A percentile compares a stretch with the other conserved stretches of the same genome.
Conservation (phyloP, 2,888 invertebrate genomes). For the Tridacna crocea region DNA sequence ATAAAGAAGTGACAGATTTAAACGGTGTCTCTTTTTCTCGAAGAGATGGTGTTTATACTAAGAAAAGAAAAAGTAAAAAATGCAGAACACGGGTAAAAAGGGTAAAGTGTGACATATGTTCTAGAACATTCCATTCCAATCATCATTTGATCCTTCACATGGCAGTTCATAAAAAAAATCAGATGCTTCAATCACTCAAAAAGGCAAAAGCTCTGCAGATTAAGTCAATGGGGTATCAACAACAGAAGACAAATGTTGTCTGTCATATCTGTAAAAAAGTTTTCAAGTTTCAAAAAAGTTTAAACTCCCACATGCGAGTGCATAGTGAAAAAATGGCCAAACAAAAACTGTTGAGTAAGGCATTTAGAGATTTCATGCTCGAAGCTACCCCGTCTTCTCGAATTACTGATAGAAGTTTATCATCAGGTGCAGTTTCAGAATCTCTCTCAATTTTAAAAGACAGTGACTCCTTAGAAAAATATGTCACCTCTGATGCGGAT, state of each 20-base stretch:
- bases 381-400: conserved; percentile 37
- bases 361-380: conserved; percentile 55
- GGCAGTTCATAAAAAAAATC: conserved; percentile 58
- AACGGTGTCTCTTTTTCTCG: neutral
- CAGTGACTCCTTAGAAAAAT: neutral
- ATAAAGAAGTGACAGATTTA: neutral
- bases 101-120: conserved; percentile 60
- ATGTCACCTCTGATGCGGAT: neutral
- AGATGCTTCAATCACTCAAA: conserved; percentile 49
- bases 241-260: conserved; percentile 41
- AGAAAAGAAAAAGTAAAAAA: conserved; percentile 10
- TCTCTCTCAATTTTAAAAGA: neutral
- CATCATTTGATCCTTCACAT: conserved; percentile 60
- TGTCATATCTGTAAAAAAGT: conserved; percentile 58
- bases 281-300: conserved; percentile 60
- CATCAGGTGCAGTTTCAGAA: neutral
- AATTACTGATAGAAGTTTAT: conserved; percentile 12
- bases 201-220: conserved; percentile 60
- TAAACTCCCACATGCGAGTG: conserved; percentile 61
- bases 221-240: conserved; percentile 46
- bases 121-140: conserved; percentile 53
- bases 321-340: conserved; percentile 59
- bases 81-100: conserved; percentile 21
- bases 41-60: neutral
- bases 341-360: conserved; percentile 46